A percentile compares a stretch with the other conserved stretches of the same genome.
These are phyloP conservation scores for Leiothrix lutea DNA, from an alignment of 2,113 vertebrate species.

Conservation along the genomic window DNA sequence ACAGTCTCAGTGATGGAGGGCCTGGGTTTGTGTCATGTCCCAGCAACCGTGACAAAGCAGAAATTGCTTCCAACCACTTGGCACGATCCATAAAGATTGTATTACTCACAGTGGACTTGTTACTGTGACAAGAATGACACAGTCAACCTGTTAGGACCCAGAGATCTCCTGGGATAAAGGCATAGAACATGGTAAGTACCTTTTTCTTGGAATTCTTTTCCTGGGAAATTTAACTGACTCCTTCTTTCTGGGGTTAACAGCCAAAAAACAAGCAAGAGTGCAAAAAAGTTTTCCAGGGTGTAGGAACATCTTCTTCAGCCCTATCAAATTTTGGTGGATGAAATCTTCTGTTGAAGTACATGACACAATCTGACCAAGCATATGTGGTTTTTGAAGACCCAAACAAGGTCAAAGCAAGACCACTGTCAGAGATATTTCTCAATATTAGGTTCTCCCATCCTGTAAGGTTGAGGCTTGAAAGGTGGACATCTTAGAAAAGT, in stretches of 20 bases:
- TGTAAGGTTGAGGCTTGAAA: background rate
- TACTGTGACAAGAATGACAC: background rate
- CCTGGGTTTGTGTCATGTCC: background rate
- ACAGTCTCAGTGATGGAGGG: background rate
- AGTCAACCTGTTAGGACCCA: background rate
- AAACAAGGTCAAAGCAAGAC: background rate
- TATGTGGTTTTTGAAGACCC: background rate
- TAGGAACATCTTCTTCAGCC: background rate
- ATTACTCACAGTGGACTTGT: background rate
- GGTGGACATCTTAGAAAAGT: background rate
- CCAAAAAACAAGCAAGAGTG: background rate
- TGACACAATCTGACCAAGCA: background rate
- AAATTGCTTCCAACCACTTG: background rate
- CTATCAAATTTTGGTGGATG: background rate
- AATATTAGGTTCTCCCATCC: background rate
- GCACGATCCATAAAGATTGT: background rate
- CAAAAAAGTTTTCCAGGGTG: background rate
- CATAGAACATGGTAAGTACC: background rate
- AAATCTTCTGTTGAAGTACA: background rate
- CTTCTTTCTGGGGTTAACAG: background rate
- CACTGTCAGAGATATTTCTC: background rate
- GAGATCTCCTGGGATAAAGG: background rate
- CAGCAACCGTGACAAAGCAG: rapidly evolving
- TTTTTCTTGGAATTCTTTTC: background rate
- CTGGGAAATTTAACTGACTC: background rate